Evolutionary conservation across 2,113 vertebrate genomes (phyloP), one percentile per base, ranked within the genome.

Genomic region (Todiramphus chloris): DNA sequence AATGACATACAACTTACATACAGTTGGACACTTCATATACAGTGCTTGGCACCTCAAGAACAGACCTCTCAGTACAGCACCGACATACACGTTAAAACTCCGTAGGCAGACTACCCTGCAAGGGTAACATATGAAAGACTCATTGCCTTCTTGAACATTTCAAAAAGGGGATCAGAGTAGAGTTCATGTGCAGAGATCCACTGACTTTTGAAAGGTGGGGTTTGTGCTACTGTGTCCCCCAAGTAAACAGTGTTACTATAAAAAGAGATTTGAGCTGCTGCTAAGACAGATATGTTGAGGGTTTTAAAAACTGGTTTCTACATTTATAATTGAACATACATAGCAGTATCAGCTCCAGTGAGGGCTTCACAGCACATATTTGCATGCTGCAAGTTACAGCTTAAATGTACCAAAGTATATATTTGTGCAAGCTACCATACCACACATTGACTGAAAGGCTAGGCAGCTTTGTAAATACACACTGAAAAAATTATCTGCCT

Each of bases 391-490:
- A 24, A 93, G 43, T 87, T 78, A 79, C 60, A 87, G 13, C 17
- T 77, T 76, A 66, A 87, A 87, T 35, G 25, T 55, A 62, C 44
- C 80, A 85, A 94, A 91, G 48, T 25, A 91, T 83, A 70, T 93
- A 96, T 86, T 96, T 96, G 75, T 76, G 70, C 59, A 94, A 94
- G 90, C 39, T 78, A 82, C 44, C 31, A 58, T 39, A 80, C 27
- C 41, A 91, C 28, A 24, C 75, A 87, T 35, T 72, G 83, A 94
- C 83, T 91, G 83, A 95, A 94, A 93, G 58, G 35, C 73, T 93
- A 89, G 77, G 53, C 86, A 94, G 80, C 69, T 93, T 93, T 92
- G 77, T 89, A 96, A 94, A 90, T 33, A 93, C 73, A 89, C 44
- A 62, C 13, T 75, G 58, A 62, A 96, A 95, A 95, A 94, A 70